Conservation (phyloP, 2,888 invertebrate species). For the Caenorhabditis sp. region DNA sequence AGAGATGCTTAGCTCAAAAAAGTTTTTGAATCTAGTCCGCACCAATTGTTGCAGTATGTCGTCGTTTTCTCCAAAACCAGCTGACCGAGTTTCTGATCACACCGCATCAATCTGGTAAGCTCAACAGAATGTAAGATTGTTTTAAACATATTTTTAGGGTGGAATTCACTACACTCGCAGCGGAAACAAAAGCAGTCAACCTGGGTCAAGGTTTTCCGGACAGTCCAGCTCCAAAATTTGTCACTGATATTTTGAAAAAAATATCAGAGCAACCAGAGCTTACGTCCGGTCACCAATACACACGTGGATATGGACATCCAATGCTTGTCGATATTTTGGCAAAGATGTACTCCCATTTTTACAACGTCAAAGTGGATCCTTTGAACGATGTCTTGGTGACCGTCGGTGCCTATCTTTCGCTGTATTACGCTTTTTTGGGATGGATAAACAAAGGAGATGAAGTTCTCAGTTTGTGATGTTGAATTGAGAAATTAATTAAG, state of each 20-base stretch:
- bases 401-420: conserved; percentile 94
- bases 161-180: conserved; percentile 81
- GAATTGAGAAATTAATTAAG: too few relatives aligned
- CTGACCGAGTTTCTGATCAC: conserved; percentile 61
- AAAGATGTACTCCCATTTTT: conserved; percentile 90
- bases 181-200: conserved; percentile 81
- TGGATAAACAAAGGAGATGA: conserved; percentile 90
- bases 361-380: conserved; percentile 90
- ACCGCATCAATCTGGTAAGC: conserved; percentile 71
- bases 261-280: conserved; percentile 75
- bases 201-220: conserved; percentile 83
- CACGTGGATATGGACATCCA: conserved; percentile 79
- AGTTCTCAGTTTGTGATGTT: conserved; percentile 83
- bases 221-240: conserved; percentile 78
- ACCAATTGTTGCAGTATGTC: conserved; percentile 52
- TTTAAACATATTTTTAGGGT: conserved; percentile 80
- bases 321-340: conserved; percentile 91
- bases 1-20: conserved; percentile 53
- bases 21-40: conserved; percentile 46
- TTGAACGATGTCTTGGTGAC: conserved; percentile 91
- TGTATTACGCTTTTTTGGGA: conserved; percentile 92
- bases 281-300: conserved; percentile 81
- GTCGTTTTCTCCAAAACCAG: conserved; percentile 52
- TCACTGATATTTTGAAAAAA: conserved; percentile 77
- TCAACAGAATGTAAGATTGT: too few relatives aligned